Base-by-base conservation (phyloP, 2,888 invertebrate species). In the Bunonema sp. region DNA sequence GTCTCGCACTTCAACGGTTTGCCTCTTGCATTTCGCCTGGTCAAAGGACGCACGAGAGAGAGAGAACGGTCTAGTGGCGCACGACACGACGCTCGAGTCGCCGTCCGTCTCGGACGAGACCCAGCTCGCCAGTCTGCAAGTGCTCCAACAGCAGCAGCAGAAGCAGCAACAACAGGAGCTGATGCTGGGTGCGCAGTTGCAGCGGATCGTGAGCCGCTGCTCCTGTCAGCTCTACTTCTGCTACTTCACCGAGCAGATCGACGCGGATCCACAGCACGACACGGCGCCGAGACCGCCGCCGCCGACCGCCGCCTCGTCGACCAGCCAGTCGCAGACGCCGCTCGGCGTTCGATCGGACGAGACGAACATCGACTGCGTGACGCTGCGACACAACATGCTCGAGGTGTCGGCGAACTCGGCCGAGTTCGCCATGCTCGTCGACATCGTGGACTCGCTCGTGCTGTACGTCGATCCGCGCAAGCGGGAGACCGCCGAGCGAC, bases 341-440 rank as follows among this genome's bases (percentile, higher is more conserved):
- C 20, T 41, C 26, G 39, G 41, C 12, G n/a, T n/a, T n/a, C n/a
- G n/a, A n/a, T n/a, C 34, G 1, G 45, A 48, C 24, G 46, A 80
- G 51, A 82, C 83, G 58, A 82, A 82, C 46, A 86, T 87, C 34
- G 91, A 97, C 75, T 86, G 88, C 2, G 89, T 97, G 70, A 91
- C 89, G 0, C 76, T 97, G 36, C 87, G 91, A 80, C 97, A 97
- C 74, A 86, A 97, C 69, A 93, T 93, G 73, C 77, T 97, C 26
- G 88, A 91, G 69, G 87, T 89, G n/a, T 36, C 46, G 43, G 52
- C 54, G 22, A 51, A 49, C 32, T 51, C 52, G 3, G 49, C 15
- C 23, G 42, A 51, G 79, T 93, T 91, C 71, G 84, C 83, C 2
- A 91, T 93, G 86, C 79, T 97, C 29, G 74, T 97, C 61, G 97